A percentile compares a stretch with the other conserved stretches of the same genome.
Conservation (phyloP, 2,113 vertebrate species). For the Psammodynastes pulverulentus region DNA sequence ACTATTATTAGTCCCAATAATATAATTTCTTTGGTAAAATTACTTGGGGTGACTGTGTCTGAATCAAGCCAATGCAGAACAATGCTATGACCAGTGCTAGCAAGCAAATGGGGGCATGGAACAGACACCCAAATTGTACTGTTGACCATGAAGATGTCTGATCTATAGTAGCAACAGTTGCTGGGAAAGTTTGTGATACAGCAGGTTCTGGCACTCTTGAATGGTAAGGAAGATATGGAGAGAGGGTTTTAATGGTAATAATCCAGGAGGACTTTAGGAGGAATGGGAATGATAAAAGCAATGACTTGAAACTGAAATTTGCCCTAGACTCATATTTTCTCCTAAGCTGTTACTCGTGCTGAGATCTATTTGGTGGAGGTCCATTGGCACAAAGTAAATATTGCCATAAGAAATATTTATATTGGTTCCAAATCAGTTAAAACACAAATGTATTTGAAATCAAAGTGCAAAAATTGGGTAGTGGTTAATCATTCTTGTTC, state of each 20-base stretch:
- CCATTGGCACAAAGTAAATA: not conserved
- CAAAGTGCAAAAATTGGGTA: not conserved
- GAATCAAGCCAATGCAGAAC: not conserved
- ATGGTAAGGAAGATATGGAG: not conserved
- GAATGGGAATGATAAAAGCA: not conserved
- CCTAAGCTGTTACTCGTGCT: not conserved
- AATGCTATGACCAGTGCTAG: not conserved
- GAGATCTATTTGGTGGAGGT: not conserved
- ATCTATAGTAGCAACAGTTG: not conserved
- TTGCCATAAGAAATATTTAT: not conserved
- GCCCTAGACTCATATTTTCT: conserved; percentile 3
- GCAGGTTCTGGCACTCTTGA: conserved; percentile 16
- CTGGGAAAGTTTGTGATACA: not conserved
- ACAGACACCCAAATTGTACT: not conserved
- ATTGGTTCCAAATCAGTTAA: not conserved
- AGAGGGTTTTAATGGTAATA: not conserved
- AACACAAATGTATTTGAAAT: not conserved
- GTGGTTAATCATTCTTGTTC: not conserved
- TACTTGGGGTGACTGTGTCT: not conserved
- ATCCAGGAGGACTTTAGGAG: not conserved
- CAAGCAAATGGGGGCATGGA: conserved; percentile 1
- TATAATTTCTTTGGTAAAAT: not conserved
- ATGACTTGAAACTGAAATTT: not conserved
- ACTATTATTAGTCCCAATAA: not conserved
- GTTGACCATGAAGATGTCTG: accelerated